Base-by-base conservation (phyloP, 2,888 invertebrate species). In the Phasia obesa region DNA sequence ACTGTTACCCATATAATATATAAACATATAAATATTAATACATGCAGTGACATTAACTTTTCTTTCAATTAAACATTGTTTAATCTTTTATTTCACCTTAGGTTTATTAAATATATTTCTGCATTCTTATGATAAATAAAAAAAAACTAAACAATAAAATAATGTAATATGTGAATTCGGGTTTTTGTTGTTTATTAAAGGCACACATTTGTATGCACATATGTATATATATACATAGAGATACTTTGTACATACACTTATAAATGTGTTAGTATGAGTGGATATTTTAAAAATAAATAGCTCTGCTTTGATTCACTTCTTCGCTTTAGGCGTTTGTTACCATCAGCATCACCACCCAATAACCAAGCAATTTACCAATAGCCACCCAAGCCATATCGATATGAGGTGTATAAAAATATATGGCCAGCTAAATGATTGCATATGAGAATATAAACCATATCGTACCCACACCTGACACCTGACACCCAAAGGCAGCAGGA, bases 231-330 rank as follows among this genome's bases (percentile, higher is more conserved):
- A 31, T 7, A 44, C 15, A 35, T 4, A 51, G 19, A 27, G 25
- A 62, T 59, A 53, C 57, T 53, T 49, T 70, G 23, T 1, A 21
- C 17, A 44, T 31, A 70, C 13, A 57, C 21, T 2, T 9, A n/a
- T 4, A 57, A 19, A 35, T 38, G 27, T 38, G 27, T 17, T 25
- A 25, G 17, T 31, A 17, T 44, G 27, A 4, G 44, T 73, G 62
- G 13, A 25, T 60, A 59, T 55, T 42, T 9, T 25, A 57, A 65
- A 59, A 76, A 75, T 60, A 69, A 60, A 60, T 38, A 70, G 70
- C 59, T 79, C 53, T 70, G 59, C 82, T 83, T 83, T 83, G 82
- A 83, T 79, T 75, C 82, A 78, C 53, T 78, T 78, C 69, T 69
- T 78, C n/a, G 62, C 82, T 57, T 42, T 5, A 25, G 64, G 82